Evolutionary conservation across 2,797 vertebrate genomes (phyloP), one percentile per base, ranked within the genome.

Genomic region (Pyrocephalus nanus): DNA sequence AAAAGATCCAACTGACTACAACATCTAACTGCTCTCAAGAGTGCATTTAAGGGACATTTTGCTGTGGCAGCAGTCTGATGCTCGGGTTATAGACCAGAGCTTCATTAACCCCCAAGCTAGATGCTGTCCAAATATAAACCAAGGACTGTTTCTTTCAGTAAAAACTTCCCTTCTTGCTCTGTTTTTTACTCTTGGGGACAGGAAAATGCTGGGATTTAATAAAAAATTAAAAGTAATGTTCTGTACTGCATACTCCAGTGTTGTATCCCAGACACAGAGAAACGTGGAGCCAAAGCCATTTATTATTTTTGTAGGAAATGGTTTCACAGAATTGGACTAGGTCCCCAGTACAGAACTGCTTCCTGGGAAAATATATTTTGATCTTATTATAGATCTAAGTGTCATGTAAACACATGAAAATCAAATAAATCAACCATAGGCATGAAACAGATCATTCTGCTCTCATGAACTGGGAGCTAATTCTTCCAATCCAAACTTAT

Each of bases 361-460:
- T 92, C 86, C 92, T 90, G 86, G 65, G 84, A 92, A 97, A 96
- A 95, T n/a, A 79, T 11, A 86, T 82, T 89, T 60, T 79, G 79
- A 65, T 83, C 78, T 90, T 92, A 86, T 78, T 75, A 88, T 72
- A 95, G 85, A 91, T 69, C 53, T 55, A 86, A 91, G 76, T 74
- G 81, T 82, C 92, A 93, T 18, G 74, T 87, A 95, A 95, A 87
- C 86, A 93, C n/a, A 75, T 10, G 29, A 58, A 93, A 93, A 82
- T 32, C 61, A 91, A 87, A 86, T 81, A 95, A 91, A 96, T 85
- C 67, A 96, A 74, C 43, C 30, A 58, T 8, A 78, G 26, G 65
- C 84, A 87, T 43, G 45, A 86, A 90, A 92, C 17, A 34, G 74
- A 88, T 89, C 64, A 66, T 57, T 95, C 78, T 94, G 64, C 72